Evolutionary conservation across 2,113 vertebrate species (phyloP), one percentile per base, ranked within the genome.

Genomic region (Pseudolaguvia tuberculata): DNA sequence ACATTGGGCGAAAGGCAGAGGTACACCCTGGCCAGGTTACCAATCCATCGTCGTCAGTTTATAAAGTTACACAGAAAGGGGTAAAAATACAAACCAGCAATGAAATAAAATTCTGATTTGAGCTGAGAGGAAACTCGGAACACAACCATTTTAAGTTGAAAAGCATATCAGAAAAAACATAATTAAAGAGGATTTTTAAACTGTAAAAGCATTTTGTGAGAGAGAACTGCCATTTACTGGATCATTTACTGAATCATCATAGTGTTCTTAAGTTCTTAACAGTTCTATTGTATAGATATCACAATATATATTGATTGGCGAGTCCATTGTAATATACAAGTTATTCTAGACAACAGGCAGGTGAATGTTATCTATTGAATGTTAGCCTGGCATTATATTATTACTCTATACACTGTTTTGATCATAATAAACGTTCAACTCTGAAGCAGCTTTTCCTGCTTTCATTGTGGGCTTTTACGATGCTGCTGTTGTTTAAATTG

Each of bases 391-490:
- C 66, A 68, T 48, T n/a, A 12, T 25, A 52, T 27, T 29, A 35
- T 14, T 39, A 10, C 67, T 39, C 50, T 4, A 35, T 18, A 53
- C 5, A 31, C 50, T 52, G 5, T 69, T 51, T 52, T 69, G 18
- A 10, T 53, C n/a, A 69, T 20, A 11, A 1, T 65, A 6, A 67
- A 1, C 1, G 17, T 50, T 66, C 17, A 25, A n/a, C 4, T 21
- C 50, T 69, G 25, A 0, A 9, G n/a, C 27, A 53, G 18, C 27
- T 42, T 67, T 48, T 68, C 42, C 23, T 45, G 21, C 70, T 52
- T 74, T 27, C 51, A 65, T 77, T 58, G 21, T 53, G 42, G 69
- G 59, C n/a, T 55, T 50, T 65, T 65, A 70, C 68, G 42, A 59
- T 72, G 69, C 58, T 48, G 55, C 58, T 35, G 48, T 7, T 5